Percentiles rank a stretch among this genome's conserved stretches.
These are phyloP conservation scores for Dasysyrphus tricinctus DNA, from an alignment of 2,888 invertebrate genomes.

Conservation along the genomic window DNA sequence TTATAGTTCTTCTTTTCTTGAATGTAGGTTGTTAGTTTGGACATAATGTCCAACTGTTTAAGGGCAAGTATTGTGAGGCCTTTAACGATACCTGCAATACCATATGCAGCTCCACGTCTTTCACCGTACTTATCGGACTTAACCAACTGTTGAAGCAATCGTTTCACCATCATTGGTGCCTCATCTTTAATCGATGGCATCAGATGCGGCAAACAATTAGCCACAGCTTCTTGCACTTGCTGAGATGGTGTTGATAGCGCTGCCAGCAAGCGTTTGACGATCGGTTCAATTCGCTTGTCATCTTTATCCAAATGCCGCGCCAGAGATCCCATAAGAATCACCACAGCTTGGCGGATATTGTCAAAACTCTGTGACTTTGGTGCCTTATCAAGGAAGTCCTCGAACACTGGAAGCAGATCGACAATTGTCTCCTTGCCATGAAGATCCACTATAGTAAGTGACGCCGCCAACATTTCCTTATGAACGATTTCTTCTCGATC, in stretches of 20 bases:
- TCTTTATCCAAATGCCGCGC: constrained; percentile 97
- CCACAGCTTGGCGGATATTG: constrained; percentile 96
- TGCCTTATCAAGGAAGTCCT: constrained; percentile 95
- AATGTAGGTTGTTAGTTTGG: constrained; percentile 94
- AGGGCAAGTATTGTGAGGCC: constrained; percentile 97
- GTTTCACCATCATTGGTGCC: constrained; percentile 93
- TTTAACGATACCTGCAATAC: constrained; percentile 97
- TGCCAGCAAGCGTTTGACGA: constrained; percentile 94
- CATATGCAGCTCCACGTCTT: constrained; percentile 96
- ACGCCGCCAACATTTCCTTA: constrained; percentile 96
- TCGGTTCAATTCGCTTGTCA: constrained; percentile 96
- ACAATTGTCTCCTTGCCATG: constrained; percentile 94
- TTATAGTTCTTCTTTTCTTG: constrained; percentile 98
- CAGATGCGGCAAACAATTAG: constrained; percentile 96
- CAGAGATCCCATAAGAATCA: constrained; percentile 97
- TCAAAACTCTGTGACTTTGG: constrained; percentile 96
- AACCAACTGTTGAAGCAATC: constrained; percentile 92
- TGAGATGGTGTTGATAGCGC: constrained; percentile 98
- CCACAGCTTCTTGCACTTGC: constrained; percentile 98
- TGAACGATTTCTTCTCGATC: constrained; percentile 93
- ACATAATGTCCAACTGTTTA: constrained; percentile 98
- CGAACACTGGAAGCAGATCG: constrained; percentile 94
- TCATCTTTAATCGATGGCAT: constrained; percentile 96
- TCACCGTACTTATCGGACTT: constrained; percentile 95
- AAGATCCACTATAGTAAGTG: constrained; percentile 94